Evolutionary conservation across 2,797 vertebrate species (phyloP).

Genomic region (Coracias cyanogaster): DNA sequence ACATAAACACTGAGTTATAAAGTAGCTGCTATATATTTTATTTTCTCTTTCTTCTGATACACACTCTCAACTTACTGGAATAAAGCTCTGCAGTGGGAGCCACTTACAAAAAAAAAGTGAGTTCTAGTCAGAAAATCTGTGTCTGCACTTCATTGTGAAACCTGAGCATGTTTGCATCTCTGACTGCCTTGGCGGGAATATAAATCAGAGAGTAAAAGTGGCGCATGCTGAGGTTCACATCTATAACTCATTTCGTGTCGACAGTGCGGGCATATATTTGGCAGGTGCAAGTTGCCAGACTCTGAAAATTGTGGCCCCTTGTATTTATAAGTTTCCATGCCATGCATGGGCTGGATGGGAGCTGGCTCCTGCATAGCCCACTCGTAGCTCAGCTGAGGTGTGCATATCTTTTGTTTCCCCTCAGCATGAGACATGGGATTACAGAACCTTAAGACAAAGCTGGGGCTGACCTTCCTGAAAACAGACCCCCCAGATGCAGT

Average conservation of each 20-base stretch:
- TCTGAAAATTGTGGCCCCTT: neutral
- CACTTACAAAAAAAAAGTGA: neutral
- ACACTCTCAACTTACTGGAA: neutral
- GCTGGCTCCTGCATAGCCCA: neutral
- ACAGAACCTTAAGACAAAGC: neutral
- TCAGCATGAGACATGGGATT: neutral
- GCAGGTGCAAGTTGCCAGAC: neutral
- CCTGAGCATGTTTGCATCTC: neutral
- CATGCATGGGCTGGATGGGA: neutral
- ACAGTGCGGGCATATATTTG: neutral
- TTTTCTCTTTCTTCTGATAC: slow-evolving; percentile 5
- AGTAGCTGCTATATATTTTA: neutral
- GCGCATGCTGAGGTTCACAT: neutral
- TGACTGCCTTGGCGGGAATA: neutral
- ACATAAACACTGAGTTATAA: neutral
- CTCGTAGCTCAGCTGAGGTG: neutral
- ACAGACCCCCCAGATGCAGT: neutral
- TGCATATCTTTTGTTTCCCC: neutral
- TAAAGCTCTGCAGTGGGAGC: neutral
- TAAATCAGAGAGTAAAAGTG: neutral
- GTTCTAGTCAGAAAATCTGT: neutral
- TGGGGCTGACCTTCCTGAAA: neutral
- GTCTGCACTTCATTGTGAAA: slow-evolving; percentile 7
- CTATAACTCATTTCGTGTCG: neutral
- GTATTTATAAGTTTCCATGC: neutral